phyloP scores from a whole-genome alignment of 2,888 invertebrate species.

The Eupelmus urozonus region DNA sequence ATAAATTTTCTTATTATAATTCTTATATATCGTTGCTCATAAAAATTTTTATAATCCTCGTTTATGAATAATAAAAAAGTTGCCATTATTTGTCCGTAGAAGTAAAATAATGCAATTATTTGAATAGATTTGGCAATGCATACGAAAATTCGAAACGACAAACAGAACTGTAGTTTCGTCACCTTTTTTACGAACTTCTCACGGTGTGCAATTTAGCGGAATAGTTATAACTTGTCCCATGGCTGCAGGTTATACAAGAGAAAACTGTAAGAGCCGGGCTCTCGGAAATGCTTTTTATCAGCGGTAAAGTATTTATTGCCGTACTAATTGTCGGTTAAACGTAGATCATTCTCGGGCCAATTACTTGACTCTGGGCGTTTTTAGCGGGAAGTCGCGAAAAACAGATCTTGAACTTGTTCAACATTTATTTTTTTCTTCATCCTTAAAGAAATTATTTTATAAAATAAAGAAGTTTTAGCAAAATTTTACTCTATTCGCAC shows the following conservation, averaged over 20 bases:
- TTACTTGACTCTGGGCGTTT: constrained; percentile 13
- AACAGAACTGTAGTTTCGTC: background rate
- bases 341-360: constrained; percentile 16
- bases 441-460: too few relatives aligned
- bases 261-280: constrained; percentile 32
- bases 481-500: too few relatives aligned
- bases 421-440: too few relatives aligned
- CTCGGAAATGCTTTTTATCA: constrained; percentile 41
- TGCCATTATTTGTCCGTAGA: too few relatives aligned
- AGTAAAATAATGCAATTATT: too few relatives aligned
- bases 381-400: constrained; percentile 16
- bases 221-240: background rate
- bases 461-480: too few relatives aligned
- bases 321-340: constrained; percentile 47
- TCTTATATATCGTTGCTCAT: too few relatives aligned
- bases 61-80: too few relatives aligned
- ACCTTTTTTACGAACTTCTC: background rate
- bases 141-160: background rate
- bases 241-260: constrained; percentile 14
- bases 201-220: constrained; percentile 3
- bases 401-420: too few relatives aligned
- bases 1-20: too few relatives aligned
- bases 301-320: constrained; percentile 38
- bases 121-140: too few relatives aligned
- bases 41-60: too few relatives aligned